Conservation (phyloP, 2,113 vertebrate species). For the Stomatorhinus ivindoensis region DNA sequence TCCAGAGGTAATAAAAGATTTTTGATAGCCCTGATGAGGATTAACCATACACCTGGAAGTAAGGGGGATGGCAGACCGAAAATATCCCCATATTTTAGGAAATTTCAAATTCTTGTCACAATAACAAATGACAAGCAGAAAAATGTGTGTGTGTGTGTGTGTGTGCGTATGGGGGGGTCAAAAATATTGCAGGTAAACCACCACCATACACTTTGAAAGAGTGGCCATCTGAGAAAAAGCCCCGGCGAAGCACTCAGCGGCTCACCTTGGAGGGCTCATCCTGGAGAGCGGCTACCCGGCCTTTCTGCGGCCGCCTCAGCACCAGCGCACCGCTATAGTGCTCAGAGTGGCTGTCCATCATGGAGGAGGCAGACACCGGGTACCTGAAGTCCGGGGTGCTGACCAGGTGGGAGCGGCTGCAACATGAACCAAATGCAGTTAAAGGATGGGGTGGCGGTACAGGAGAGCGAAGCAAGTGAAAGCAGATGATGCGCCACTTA, state of each 20-base stretch:
- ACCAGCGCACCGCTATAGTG: constrained; percentile 75
- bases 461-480: constrained; percentile 7
- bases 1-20: neutral
- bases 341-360: constrained; percentile 73
- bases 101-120: neutral
- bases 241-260: neutral
- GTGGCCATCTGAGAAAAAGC: neutral
- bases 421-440: neutral
- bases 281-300: constrained; percentile 77
- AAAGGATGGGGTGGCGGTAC: neutral
- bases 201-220: neutral
- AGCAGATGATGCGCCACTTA: constrained; percentile 40
- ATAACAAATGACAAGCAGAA: neutral
- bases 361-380: constrained; percentile 66
- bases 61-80: neutral
- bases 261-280: constrained; percentile 89
- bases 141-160: neutral
- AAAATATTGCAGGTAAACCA: neutral
- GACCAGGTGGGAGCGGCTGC: constrained; percentile 71
- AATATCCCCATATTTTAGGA: neutral
- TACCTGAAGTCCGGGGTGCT: constrained; percentile 86
- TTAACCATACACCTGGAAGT: neutral
- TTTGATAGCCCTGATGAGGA: neutral
- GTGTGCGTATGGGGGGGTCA: neutral
- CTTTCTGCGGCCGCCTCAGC: constrained; percentile 83